Evolutionary conservation across 2,888 invertebrate species (phyloP), one percentile per base, ranked within the genome.

Genomic region (Alcis repandata): DNA sequence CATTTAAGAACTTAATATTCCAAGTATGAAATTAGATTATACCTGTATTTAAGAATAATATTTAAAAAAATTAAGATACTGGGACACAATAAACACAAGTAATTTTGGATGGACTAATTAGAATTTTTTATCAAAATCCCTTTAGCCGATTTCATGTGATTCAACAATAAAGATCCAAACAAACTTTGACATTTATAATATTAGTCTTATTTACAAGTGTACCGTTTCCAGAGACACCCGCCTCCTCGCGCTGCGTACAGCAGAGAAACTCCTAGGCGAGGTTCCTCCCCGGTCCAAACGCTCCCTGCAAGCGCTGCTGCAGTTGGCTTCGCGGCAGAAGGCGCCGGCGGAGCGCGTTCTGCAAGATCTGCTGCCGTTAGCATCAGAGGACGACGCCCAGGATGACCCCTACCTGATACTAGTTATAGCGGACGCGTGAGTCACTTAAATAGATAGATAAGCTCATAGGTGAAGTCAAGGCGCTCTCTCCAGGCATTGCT

Each of bases 341-440:
- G 83, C 94, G 3, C 96, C 96, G 76, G 95, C 98, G 2, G 99
- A 99, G 80, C 94, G 95, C 63, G 98, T 98, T 0, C 85, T 99
- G 17, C 96, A 96, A 67, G 97, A 97, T 73, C 95, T 95, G 13
- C 73, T 94, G 61, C 91, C 93, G 0, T 85, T 97, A 45, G 96
- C 96, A 0, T 95, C 96, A 0, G 96, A 96, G 60, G 98, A 98
- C 59, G 90, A 91, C 7, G 94, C 95, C 60, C 95, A 95, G 69
- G 97, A 98, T 68, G 96, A 98, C 79, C 97, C 98, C 0, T 98
- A 98, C 9, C 95, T 98, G 13, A 95, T 98, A 66, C 94, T 98
- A 65, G 98, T 98, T 10, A 95, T 97, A 79, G 97, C 98, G 19
- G 96, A 95, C 56, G 96, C 96, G 82, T 91, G 81, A 83, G 92